Conservation (phyloP, 1,140 invertebrate species). For the Drosophila gunungcola region DNA sequence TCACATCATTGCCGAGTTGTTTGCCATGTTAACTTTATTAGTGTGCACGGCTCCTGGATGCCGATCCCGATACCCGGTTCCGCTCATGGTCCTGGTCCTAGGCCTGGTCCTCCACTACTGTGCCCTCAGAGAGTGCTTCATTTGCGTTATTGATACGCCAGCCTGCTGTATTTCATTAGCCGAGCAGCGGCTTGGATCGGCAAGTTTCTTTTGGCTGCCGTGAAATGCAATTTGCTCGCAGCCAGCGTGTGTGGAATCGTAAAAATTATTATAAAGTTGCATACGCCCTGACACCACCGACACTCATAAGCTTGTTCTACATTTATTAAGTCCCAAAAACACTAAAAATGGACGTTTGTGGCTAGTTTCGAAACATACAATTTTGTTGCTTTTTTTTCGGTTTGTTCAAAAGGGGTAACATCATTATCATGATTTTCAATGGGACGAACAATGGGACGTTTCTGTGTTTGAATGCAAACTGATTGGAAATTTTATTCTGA, state of each 20-base stretch:
- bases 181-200: constrained; percentile 21
- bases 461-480: too few species aligned
- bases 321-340: not conserved
- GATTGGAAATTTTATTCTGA: too few species aligned
- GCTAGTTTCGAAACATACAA: not conserved
- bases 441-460: too few species aligned
- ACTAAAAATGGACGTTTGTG: not conserved
- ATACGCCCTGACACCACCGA: constrained; percentile 15
- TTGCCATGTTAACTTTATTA: constrained; percentile 80
- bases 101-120: too few species aligned
- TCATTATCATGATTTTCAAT: too few species aligned
- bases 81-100: not conserved
- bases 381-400: too few species aligned
- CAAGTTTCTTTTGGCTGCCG: constrained; percentile 29
- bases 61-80: not conserved
- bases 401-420: too few species aligned
- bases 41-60: constrained; percentile 18
- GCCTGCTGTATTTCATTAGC: constrained; percentile 58
- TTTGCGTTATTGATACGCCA: constrained; percentile 59
- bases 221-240: constrained; percentile 59
- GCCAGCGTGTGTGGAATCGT: constrained; percentile 35
- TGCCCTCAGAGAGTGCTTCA: constrained; percentile 37
- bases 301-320: constrained; percentile 2
- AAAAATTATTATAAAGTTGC: constrained; percentile 56
- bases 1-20: constrained; percentile 72